These are phyloP conservation scores for Eriosoma lanigerum DNA, from an alignment of 1,140 invertebrate genomes.

Conservation along the genomic window DNA sequence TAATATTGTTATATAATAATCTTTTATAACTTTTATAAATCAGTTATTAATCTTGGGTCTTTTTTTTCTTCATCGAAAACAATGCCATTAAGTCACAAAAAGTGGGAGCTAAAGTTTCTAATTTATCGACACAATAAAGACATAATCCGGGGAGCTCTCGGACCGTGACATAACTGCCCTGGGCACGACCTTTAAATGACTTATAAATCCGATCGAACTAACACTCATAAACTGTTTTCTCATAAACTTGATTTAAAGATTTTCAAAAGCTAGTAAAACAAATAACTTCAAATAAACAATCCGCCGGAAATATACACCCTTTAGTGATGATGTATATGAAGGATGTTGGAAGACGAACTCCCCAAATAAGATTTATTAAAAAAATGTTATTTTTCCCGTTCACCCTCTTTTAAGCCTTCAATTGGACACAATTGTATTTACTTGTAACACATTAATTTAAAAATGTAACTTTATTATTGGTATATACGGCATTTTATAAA, in stretches of 20 bases:
- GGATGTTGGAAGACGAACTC: slow-evolving; percentile 22
- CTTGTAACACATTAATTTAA: slow-evolving; percentile 37
- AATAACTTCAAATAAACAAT: slow-evolving; percentile 45
- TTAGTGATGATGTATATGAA: slow-evolving; percentile 20
- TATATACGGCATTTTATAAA: neutral
- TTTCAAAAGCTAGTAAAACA: slow-evolving; percentile 48
- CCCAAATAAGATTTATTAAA: slow-evolving; percentile 36
- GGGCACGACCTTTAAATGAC: slow-evolving; percentile 41
- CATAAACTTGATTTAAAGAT: slow-evolving; percentile 50
- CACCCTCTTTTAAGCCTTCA: slow-evolving; percentile 3
- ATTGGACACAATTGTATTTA: neutral
- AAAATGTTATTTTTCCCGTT: slow-evolving; percentile 7
- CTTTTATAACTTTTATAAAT: slow-evolving; percentile 47
- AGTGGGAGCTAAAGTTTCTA: slow-evolving; percentile 42
- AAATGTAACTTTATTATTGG: slow-evolving; percentile 23
- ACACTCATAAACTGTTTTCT: slow-evolving; percentile 39
- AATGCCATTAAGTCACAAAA: slow-evolving; percentile 41
- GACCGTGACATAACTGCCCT: slow-evolving; percentile 38
- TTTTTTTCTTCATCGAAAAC: slow-evolving; percentile 31
- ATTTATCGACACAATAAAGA: slow-evolving; percentile 51
- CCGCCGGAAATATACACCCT: slow-evolving; percentile 30
- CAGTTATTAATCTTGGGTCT: slow-evolving; percentile 36
- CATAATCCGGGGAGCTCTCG: slow-evolving; percentile 37
- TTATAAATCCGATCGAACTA: slow-evolving; percentile 43
- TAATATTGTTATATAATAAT: slow-evolving; percentile 15